Evolutionary conservation across 2,888 invertebrate genomes (phyloP).

Genomic region (Ethmia dodecea): DNA sequence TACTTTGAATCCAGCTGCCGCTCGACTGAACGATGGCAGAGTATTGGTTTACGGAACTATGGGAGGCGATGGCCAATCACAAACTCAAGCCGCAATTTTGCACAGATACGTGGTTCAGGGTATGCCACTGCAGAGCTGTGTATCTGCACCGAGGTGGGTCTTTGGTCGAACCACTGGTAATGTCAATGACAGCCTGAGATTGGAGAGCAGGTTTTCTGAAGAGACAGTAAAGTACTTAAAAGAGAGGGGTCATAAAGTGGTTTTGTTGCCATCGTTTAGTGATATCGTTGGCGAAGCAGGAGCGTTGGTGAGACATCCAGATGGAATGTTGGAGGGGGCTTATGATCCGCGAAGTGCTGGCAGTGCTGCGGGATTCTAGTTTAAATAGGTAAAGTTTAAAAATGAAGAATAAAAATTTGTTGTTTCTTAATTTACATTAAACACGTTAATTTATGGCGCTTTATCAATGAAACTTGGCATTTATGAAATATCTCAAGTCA

Average conservation of each 20-base stretch:
- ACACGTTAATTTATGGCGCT: no score
- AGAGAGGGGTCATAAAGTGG: constrained; percentile 44
- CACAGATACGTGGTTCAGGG: constrained; percentile 60
- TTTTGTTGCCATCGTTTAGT: constrained; percentile 35
- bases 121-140: constrained; percentile 39
- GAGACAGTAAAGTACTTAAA: constrained; percentile 46
- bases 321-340: constrained; percentile 59
- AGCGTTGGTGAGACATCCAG: constrained; percentile 47
- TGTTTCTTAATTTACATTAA: no score
- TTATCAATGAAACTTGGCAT: no score
- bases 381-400: neutral
- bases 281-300: constrained; percentile 55
- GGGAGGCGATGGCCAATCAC: constrained; percentile 65
- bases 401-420: no score
- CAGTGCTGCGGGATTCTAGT: constrained; percentile 56
- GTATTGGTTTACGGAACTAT: constrained; percentile 57
- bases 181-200: constrained; percentile 28
- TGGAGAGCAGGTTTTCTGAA: constrained; percentile 50
- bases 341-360: constrained; percentile 58
- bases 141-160: constrained; percentile 56
- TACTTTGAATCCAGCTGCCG: constrained; percentile 60
- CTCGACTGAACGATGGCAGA: constrained; percentile 56
- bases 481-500: no score
- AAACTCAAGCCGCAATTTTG: constrained; percentile 64
- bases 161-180: constrained; percentile 41